Evolutionary conservation across 30 jellyfish, hydroid and myxozoan genomes (phyloP), one percentile per base, ranked within the genome.

Genomic region (Aurelia sp.): DNA sequence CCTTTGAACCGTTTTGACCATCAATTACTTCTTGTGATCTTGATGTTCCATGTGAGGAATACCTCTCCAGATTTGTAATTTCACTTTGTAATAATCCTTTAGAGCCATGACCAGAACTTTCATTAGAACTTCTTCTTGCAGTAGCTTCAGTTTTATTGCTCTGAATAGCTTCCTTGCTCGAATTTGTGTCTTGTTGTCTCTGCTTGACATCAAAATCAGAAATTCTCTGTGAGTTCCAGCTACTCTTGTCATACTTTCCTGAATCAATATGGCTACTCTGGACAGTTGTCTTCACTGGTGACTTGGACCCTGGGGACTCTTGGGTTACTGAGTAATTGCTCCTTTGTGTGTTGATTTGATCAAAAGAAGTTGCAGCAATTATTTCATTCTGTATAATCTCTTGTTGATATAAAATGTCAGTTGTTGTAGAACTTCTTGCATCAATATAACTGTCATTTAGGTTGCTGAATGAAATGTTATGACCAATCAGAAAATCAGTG

Each of bases 401-500:
- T 69, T 70, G 85, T 47, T 87, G 96, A 51, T 87, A 87, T 15
- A 87, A 10, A 41, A 87, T 65, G 64, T 87, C 96, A 4, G 96
- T 87, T 5, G 96, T 87, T 20, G 96, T 87, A 17, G 89, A 72
- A 47, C 96, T 87, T 67, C 64, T 55, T 18, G 67, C 90, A 66
- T 87, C 96, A 68, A 82, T 9, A 76, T 67, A 82, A 48, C 92
- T 82, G 72, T 82, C 92, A 50, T 74, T 74, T 72, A 65, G 11
- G 61, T 76, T 50, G 68, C 67, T 53, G 5, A 64, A 67, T 12
- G 89, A 76, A 24, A 87, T 27, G 35, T 87, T 87, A 73, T 87
- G 96, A 9, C 89, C 88, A 58, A 87, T 41, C 35, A 87, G 82
- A 67, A 87, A 87, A 67, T 87, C 96, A 13, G 96, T 87, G 48